phyloP scores from a whole-genome alignment of 2,113 vertebrate species.

The Panthera uncia region DNA sequence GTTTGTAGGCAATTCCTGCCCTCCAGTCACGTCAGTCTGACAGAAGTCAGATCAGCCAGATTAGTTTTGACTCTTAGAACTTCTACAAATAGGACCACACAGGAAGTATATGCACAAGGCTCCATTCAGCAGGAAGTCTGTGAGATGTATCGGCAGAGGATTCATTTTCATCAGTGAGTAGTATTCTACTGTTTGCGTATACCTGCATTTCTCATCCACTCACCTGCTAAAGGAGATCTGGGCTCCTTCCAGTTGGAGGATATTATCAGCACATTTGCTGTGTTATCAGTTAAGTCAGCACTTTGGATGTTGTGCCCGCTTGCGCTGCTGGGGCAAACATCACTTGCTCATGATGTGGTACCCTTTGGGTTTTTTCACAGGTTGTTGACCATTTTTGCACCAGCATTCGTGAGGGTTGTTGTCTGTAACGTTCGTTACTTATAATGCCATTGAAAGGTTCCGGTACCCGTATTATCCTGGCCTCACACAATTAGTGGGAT shows the following conservation, averaged over 20 bases:
- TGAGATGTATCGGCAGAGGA: not conserved
- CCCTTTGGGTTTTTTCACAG: not conserved
- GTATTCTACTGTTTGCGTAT: fast-evolving
- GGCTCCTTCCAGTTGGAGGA: not conserved
- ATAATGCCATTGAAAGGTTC: not conserved
- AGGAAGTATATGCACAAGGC: no score
- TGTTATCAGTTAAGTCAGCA: no score
- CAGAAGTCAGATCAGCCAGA: not conserved
- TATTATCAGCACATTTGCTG: not conserved
- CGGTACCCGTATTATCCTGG: not conserved
- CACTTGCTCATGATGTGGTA: fast-evolving
- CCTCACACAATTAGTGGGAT: not conserved
- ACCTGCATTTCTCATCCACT: not conserved
- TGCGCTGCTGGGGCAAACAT: fast-evolving
- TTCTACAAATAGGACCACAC: fast-evolving
- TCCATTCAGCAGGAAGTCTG: not conserved
- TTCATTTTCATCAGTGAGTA: fast-evolving
- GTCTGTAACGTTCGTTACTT: not conserved
- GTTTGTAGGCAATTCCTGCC: not conserved
- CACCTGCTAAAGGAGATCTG: not conserved
- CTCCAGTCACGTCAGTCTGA: no score
- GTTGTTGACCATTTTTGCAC: not conserved
- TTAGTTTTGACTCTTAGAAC: not conserved
- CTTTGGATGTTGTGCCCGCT: not conserved
- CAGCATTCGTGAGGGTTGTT: no score